Percentiles rank a stretch among this genome's conserved stretches.
Conservation (phyloP, 2,113 vertebrate species). For the Peromyscus polionotus region DNA sequence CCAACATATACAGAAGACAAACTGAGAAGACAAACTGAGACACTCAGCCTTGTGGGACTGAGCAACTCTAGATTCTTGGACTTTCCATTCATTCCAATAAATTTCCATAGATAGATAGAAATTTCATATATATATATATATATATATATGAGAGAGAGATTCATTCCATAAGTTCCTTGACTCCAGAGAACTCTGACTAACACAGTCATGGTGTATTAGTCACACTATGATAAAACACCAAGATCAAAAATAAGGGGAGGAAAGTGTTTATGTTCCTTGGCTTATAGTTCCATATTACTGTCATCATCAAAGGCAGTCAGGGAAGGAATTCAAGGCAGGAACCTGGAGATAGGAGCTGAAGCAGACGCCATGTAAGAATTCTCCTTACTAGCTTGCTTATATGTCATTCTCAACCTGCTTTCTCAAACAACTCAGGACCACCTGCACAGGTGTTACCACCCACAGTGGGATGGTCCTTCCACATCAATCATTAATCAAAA, state of each 20-base stretch:
- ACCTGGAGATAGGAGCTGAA: neutral
- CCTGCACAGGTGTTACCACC: neutral
- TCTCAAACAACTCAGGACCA: neutral
- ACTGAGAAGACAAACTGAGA: too few species aligned
- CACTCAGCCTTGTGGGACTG: too few species aligned
- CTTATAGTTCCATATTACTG: neutral
- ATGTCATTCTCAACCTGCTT: neutral
- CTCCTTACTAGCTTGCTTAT: neutral
- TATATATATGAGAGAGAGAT: too few species aligned
- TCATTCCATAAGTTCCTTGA: too few species aligned
- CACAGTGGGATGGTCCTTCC: neutral
- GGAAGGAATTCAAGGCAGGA: too few species aligned
- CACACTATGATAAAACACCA: neutral
- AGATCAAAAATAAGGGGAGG: neutral
- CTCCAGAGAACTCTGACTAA: too few species aligned
- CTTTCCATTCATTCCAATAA: too few species aligned
- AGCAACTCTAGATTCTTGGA: too few species aligned
- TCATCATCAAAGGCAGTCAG: neutral
- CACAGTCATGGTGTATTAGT: too few species aligned
- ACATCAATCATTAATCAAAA: neutral
- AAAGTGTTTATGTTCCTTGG: neutral
- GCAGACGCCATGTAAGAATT: neutral
- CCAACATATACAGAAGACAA: too few species aligned
- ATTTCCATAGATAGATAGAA: too few species aligned
- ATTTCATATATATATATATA: too few species aligned